Conservation (phyloP, 2,888 invertebrate species). For the Polietes domitor region DNA sequence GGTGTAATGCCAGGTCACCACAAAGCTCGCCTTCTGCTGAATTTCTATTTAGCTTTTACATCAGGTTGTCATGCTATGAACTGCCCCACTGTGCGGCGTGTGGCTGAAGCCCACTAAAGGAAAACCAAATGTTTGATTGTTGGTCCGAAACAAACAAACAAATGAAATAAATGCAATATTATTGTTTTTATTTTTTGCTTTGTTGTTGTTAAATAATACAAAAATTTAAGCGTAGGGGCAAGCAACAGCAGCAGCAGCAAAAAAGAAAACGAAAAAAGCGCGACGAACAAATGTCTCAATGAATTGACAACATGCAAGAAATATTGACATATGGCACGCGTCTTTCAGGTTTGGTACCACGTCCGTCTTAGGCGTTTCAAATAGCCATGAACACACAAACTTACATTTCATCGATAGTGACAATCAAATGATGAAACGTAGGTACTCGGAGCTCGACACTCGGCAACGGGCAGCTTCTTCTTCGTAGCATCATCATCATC, state of each 20-base stretch:
- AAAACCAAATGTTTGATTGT: constrained; percentile 35
- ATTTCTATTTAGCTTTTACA: too few relatives aligned
- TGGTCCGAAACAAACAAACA: constrained; percentile 35
- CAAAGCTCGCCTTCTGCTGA: too few relatives aligned
- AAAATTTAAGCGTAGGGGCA: constrained; percentile 69
- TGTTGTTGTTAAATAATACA: constrained; percentile 46
- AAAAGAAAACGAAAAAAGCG: constrained; percentile 36
- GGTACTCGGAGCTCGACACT: background rate
- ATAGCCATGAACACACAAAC: constrained; percentile 55
- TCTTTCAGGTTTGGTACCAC: constrained; percentile 65
- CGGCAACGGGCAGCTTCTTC: background rate
- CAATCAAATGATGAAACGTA: background rate
- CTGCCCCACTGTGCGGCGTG: constrained; percentile 44
- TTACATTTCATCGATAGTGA: constrained; percentile 42
- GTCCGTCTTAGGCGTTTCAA: background rate
- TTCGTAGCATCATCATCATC: background rate
- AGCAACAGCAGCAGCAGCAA: constrained; percentile 29
- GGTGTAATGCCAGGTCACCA: too few relatives aligned
- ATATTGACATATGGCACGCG: constrained; percentile 71
- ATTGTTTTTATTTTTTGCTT: background rate
- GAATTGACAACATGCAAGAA: constrained; percentile 58
- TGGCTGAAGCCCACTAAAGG: constrained; percentile 30
- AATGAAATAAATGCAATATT: constrained; percentile 27
- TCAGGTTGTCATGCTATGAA: too few relatives aligned
- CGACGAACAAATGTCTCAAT: constrained; percentile 36